Evolutionary conservation across 2,113 vertebrate genomes (phyloP).

Genomic region (Pantherophis guttatus): DNA sequence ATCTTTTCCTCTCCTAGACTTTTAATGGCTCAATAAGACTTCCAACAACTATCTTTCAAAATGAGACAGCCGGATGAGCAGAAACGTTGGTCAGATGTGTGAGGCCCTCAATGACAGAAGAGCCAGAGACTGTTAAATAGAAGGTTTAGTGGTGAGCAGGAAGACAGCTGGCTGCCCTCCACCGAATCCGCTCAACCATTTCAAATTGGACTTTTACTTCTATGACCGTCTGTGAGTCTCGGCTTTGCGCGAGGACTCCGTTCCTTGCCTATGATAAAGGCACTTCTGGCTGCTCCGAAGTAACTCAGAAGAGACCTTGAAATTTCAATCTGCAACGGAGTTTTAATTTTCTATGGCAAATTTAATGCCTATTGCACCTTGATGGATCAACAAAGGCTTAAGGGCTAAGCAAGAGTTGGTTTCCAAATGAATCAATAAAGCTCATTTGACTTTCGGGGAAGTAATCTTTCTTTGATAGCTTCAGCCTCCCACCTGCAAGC

Average conservation of each 20-base stretch:
- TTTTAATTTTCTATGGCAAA: neutral
- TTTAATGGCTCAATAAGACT: conserved; percentile 57
- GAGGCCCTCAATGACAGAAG: conserved; percentile 14
- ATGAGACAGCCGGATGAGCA: conserved; percentile 43
- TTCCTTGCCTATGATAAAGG: accelerated
- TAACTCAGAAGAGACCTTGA: neutral
- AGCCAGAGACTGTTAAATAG: neutral
- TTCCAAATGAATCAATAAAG: neutral
- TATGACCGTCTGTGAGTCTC: neutral
- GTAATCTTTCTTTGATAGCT: neutral
- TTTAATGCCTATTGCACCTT: neutral
- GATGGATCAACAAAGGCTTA: neutral
- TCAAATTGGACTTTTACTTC: neutral
- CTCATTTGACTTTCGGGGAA: neutral
- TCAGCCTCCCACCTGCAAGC: neutral
- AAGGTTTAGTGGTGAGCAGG: neutral
- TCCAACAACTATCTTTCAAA: conserved; percentile 50
- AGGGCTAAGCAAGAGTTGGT: neutral
- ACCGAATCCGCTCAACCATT: accelerated
- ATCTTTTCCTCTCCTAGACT: conserved; percentile 27
- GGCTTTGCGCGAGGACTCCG: neutral
- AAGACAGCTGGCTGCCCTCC: accelerated
- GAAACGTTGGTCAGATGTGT: conserved; percentile 30
- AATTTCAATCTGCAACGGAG: neutral
- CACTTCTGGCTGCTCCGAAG: accelerated